Conservation (phyloP, 2,888 invertebrate genomes). For the Drepana falcataria region DNA sequence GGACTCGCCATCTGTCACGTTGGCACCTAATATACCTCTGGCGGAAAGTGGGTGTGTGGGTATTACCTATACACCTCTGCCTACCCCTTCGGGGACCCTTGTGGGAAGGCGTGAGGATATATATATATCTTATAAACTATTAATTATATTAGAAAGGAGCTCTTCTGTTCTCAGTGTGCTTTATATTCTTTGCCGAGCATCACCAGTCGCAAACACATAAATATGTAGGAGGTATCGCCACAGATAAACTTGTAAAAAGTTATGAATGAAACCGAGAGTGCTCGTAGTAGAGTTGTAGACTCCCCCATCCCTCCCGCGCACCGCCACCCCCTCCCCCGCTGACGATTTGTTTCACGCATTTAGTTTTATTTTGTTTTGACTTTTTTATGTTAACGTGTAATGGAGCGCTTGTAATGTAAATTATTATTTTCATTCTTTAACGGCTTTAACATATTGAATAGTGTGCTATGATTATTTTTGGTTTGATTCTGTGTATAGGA, state of each 20-base stretch:
- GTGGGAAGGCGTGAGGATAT: too few relatives aligned
- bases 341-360: constrained; percentile 69
- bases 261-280: constrained; percentile 79
- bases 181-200: constrained; percentile 48
- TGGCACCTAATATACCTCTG: too few relatives aligned
- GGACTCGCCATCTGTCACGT: too few relatives aligned
- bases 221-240: constrained; percentile 74
- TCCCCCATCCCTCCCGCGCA: constrained; percentile 26
- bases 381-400: constrained; percentile 52
- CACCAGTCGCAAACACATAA: constrained; percentile 73
- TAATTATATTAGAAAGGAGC: too few relatives aligned
- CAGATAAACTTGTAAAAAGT: constrained; percentile 80
- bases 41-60: too few relatives aligned
- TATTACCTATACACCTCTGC: too few relatives aligned
- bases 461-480: constrained; percentile 13
- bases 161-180: constrained; percentile 7
- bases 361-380: constrained; percentile 72
- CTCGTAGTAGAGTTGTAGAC: constrained; percentile 73
- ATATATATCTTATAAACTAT: too few relatives aligned
- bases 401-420: constrained; percentile 14
- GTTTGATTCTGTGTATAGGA: constrained; percentile 11
- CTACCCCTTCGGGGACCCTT: too few relatives aligned
- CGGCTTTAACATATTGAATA: neutral
- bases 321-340: constrained; percentile 29
- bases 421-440: constrained; percentile 7